Evolutionary conservation across 2,888 invertebrate genomes (phyloP).

Genomic region (Teinopalpus imperialis): DNA sequence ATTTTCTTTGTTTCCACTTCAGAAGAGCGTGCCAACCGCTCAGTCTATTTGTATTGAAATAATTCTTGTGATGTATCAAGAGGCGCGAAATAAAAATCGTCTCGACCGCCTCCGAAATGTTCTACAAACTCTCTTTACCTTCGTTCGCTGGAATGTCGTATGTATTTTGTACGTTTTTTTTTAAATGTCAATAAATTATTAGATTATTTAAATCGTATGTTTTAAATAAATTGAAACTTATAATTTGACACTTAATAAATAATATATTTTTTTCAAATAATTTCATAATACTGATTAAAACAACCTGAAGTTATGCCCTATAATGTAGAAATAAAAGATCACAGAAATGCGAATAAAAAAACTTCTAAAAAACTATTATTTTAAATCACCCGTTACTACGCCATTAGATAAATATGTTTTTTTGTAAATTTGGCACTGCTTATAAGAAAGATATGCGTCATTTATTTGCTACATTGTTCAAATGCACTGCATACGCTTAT

Average conservation of each 20-base stretch:
- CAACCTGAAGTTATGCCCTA: not conserved
- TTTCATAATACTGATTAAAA: conserved; percentile 5
- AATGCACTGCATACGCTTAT: conserved; percentile 47
- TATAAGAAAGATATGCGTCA: conserved; percentile 27
- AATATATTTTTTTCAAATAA: conserved; percentile 18
- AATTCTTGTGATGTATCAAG: conserved; percentile 28
- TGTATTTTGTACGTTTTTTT: not conserved
- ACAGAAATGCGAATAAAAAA: conserved; percentile 24
- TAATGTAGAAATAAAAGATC: conserved; percentile 15
- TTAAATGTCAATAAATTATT: conserved; percentile 17
- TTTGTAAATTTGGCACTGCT: conserved; percentile 60
- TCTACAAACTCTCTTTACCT: conserved; percentile 4
- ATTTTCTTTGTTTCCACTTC: conserved; percentile 52
- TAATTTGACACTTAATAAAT: not conserved
- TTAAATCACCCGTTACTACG: conserved; percentile 72
- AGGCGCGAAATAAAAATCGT: conserved; percentile 21
- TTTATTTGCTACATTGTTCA: conserved; percentile 52
- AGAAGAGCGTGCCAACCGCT: conserved; percentile 52
- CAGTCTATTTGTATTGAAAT: conserved; percentile 47
- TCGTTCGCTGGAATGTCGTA: conserved; percentile 2
- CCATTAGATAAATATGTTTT: conserved; percentile 61
- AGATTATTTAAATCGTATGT: too few relatives aligned
- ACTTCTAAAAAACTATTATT: conserved; percentile 49
- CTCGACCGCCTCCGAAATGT: not conserved
- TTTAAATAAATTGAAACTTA: too few relatives aligned